phyloP scores from a whole-genome alignment of 2,797 vertebrate genomes.

The Intellagama lesueurii region DNA sequence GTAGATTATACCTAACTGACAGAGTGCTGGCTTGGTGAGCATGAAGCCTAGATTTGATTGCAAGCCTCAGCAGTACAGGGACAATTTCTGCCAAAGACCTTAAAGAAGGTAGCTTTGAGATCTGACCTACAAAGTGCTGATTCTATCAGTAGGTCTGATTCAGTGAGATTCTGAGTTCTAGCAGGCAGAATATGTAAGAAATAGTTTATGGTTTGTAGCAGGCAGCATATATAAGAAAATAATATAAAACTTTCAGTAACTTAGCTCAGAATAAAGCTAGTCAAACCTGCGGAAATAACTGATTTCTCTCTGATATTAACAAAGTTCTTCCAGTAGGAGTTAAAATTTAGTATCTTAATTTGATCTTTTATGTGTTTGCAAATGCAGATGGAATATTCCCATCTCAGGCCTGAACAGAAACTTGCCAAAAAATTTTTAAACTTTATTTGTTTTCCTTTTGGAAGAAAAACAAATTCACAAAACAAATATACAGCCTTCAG shows the following conservation, averaged over 20 bases:
- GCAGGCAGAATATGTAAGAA: no score
- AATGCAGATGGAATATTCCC: slow-evolving; percentile 65
- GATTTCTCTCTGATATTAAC: neutral
- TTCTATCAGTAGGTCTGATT: neutral
- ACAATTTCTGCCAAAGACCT: neutral
- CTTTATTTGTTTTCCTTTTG: slow-evolving; percentile 44
- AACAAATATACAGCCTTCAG: slow-evolving; percentile 14
- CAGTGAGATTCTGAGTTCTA: no score
- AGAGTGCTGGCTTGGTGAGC: neutral
- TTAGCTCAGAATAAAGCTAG: slow-evolving; percentile 16
- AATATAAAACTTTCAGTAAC: slow-evolving; percentile 16
- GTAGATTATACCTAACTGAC: neutral
- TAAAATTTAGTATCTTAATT: slow-evolving; percentile 23
- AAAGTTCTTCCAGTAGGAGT: slow-evolving; percentile 15
- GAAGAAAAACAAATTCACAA: slow-evolving; percentile 33
- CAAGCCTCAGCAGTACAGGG: neutral
- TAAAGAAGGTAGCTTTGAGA: neutral
- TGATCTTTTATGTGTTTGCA: slow-evolving; percentile 28
- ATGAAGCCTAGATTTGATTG: neutral
- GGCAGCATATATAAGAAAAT: slow-evolving; percentile 4
- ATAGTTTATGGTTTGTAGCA: neutral
- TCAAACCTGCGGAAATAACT: neutral
- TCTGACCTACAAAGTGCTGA: neutral
- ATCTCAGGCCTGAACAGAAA: slow-evolving; percentile 19
- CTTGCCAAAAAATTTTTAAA: neutral